Conservation (phyloP, 2,888 invertebrate species). For the Kryphioiulus occultus region DNA sequence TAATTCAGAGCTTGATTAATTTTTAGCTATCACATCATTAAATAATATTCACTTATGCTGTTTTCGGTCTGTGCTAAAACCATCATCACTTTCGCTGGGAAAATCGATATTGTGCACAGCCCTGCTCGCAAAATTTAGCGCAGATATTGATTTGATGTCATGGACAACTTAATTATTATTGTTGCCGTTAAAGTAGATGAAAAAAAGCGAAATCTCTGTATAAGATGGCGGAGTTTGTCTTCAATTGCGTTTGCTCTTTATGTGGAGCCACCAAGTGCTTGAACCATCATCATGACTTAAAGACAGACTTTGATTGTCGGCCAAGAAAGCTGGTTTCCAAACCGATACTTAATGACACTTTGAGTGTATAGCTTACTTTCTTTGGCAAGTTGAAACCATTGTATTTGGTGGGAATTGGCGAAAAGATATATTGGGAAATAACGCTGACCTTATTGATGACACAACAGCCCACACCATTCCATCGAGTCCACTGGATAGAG, state of each 20-base stretch:
- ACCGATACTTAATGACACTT: not conserved
- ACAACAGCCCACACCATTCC: constrained; percentile 10
- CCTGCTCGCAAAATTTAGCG: not conserved
- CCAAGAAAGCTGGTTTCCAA: not conserved
- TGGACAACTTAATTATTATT: not conserved
- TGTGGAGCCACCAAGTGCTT: not conserved
- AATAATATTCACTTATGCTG: not conserved
- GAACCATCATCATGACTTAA: not conserved
- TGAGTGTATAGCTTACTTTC: not conserved
- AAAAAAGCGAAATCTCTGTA: not conserved
- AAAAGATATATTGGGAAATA: not conserved
- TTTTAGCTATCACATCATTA: not conserved
- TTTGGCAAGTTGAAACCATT: not conserved
- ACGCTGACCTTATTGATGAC: constrained; percentile 20
- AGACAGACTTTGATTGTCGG: not conserved
- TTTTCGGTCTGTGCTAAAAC: not conserved
- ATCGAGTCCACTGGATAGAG: constrained; percentile 18
- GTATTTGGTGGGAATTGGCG: not conserved
- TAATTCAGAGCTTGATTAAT: not conserved
- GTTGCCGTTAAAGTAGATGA: not conserved
- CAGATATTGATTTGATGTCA: not conserved
- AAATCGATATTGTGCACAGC: not conserved
- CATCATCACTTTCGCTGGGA: not conserved
- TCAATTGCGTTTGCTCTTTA: not conserved
- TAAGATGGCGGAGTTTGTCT: not conserved